Conservation (phyloP, 2,888 invertebrate genomes). For the Cephus spinipes region DNA sequence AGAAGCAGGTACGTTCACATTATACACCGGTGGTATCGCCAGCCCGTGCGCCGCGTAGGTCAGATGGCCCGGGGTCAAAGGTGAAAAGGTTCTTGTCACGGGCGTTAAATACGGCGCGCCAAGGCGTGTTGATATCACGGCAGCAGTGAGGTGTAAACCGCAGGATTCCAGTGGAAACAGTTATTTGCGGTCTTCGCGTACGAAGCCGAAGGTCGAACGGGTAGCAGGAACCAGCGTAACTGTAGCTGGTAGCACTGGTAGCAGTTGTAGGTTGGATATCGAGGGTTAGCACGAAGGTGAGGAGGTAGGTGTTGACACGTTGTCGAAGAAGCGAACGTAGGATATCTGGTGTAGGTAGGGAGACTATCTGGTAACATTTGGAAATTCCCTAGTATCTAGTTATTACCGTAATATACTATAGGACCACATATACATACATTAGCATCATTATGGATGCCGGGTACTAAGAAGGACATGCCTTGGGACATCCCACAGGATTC, state of each 20-base stretch:
- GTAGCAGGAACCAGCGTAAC: conserved; percentile 5
- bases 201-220: conserved; percentile 7
- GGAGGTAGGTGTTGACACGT: no score
- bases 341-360: no score
- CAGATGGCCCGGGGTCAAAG: no score
- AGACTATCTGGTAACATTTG: neutral
- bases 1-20: no score
- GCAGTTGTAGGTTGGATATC: no score
- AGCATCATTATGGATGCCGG: neutral
- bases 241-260: neutral
- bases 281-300: neutral
- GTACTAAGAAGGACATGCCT: neutral
- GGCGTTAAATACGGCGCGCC: conserved; percentile 32
- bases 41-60: no score
- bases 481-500: neutral
- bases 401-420: no score
- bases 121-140: conserved; percentile 53
- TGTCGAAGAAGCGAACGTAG: neutral
- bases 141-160: conserved; percentile 54
- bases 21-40: no score
- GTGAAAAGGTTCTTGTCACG: no score
- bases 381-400: conserved; percentile 9
- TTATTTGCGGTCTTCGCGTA: conserved; percentile 55
- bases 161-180: conserved; percentile 59
- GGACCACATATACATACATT: no score